A percentile compares a stretch with the other conserved stretches of the same genome.
phyloP scores from a whole-genome alignment of 2,888 invertebrate species.

The Orthosia gothica region DNA sequence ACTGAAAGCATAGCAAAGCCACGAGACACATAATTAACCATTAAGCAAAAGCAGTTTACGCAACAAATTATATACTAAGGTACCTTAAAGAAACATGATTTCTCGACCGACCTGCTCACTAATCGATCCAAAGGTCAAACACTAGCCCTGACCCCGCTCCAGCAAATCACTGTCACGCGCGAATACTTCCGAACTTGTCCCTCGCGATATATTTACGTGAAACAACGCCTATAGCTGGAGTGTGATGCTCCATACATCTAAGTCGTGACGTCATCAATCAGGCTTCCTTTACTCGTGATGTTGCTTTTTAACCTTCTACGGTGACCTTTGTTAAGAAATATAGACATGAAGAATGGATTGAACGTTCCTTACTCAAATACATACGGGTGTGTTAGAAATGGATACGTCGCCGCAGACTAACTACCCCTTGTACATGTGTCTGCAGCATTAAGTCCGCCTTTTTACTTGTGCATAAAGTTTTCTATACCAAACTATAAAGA shows the following conservation, averaged over 20 bases:
- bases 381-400: neutral
- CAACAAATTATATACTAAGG: neutral
- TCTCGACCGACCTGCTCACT: neutral
- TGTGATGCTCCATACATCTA: constrained; percentile 27
- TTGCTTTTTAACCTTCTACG: constrained; percentile 6
- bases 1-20: too few relatives aligned
- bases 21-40: too few relatives aligned
- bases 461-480: too few relatives aligned
- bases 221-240: neutral
- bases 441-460: too few relatives aligned
- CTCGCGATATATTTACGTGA: neutral
- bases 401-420: too few relatives aligned
- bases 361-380: neutral
- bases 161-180: neutral
- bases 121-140: constrained; percentile 6
- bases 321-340: neutral
- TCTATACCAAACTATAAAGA: too few relatives aligned
- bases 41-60: neutral
- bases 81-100: neutral
- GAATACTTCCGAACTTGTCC: neutral
- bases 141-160: neutral
- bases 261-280: constrained; percentile 40
- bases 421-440: too few relatives aligned
- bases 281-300: neutral
- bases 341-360: neutral